These are phyloP conservation scores for Felis catus DNA, from an alignment of 2,113 vertebrate genomes.

Conservation along the genomic window F.catus_Fca126_mat1.0 CM031420.1:106602501-106603000, in stretches of 20 bases:
- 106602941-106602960: constrained; percentile 54
- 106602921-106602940: constrained; percentile 44
- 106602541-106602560: not conserved
- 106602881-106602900: not conserved
- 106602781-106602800: not conserved
- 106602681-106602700: not conserved
- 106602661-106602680: not conserved
- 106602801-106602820: not conserved
- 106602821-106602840: not conserved
- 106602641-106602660: not conserved
- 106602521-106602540: not conserved
- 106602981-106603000: constrained; percentile 46
- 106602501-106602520: not conserved
- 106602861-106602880: not conserved
- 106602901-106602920: constrained; percentile 13
- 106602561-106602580: not conserved
- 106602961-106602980: constrained; percentile 53
- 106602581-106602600: not conserved
- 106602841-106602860: not conserved
- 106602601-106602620: not conserved
- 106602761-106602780: not conserved
- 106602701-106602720: not conserved
- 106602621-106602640: not conserved
- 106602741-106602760: not conserved
- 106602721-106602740: not conserved